A percentile compares a stretch with the other conserved stretches of the same genome.
Evolutionary conservation across 2,797 vertebrate species (phyloP).

Genomic region (Jordanella pulchra): DNA sequence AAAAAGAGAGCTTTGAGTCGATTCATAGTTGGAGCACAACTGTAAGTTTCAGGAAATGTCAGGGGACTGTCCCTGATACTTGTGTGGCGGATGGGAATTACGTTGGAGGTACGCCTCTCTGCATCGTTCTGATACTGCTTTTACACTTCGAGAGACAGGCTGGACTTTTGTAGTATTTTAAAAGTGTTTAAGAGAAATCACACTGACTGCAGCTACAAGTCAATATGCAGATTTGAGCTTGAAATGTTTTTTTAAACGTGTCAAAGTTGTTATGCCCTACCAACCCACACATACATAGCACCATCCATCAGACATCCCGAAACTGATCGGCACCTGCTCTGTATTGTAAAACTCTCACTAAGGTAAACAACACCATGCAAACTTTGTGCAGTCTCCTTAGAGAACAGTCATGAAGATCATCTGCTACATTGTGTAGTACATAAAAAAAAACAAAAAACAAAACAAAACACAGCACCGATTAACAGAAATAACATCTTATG

Average conservation of each 20-base stretch:
- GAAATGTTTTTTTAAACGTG: background rate
- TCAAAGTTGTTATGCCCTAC: background rate
- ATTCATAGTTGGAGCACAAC: conserved; percentile 45
- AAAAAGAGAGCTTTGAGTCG: conserved; percentile 15
- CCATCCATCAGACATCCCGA: background rate
- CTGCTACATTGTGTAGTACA: background rate
- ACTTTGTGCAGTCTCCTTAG: background rate
- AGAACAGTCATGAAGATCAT: background rate
- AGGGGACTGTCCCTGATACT: conserved; percentile 58
- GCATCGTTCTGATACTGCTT: conserved; percentile 39
- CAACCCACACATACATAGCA: background rate
- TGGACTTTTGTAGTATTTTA: conserved; percentile 47
- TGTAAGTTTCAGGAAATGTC: conserved; percentile 17
- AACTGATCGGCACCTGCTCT: background rate
- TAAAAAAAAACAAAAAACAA: background rate
- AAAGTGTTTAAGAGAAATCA: conserved; percentile 43
- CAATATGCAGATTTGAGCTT: background rate
- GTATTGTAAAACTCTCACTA: background rate
- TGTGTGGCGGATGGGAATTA: conserved; percentile 42
- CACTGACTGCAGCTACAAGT: conserved; percentile 14
- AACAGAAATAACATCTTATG: background rate
- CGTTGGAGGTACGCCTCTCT: conserved; percentile 36
- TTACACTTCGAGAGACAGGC: conserved; percentile 12
- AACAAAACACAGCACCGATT: conserved; percentile 3
- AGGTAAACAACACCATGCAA: background rate